Conservation (phyloP, 1,140 invertebrate genomes). For the Drosophila kurseongensis region DNA sequence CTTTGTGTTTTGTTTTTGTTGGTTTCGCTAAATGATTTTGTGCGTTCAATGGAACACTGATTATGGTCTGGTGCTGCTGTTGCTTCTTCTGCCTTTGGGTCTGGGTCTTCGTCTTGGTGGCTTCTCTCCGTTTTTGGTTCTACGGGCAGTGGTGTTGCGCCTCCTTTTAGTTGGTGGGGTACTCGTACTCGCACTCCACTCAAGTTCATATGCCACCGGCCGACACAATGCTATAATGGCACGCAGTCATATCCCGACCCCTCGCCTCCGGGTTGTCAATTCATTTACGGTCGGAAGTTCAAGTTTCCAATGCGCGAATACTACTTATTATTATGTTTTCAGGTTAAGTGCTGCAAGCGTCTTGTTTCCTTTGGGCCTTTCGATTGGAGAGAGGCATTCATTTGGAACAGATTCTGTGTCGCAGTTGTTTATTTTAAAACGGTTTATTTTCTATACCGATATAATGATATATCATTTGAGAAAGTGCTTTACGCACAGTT, state of each 20-base stretch:
- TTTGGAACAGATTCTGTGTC: constrained; percentile 67
- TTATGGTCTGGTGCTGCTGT: constrained; percentile 70
- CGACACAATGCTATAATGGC: constrained; percentile 57
- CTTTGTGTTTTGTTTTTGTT: constrained; percentile 63
- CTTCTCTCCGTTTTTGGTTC: constrained; percentile 69
- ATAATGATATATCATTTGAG: constrained; percentile 27
- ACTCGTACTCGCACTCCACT: constrained; percentile 55
- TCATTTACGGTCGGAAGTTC: constrained; percentile 66
- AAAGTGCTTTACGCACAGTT: constrained; percentile 44
- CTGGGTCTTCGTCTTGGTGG: constrained; percentile 37
- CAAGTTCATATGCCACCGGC: constrained; percentile 77
- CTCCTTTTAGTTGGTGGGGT: constrained; percentile 30
- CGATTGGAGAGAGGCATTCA: constrained; percentile 32
- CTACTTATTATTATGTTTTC: constrained; percentile 51
- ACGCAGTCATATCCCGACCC: constrained; percentile 63
- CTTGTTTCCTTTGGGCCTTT: constrained; percentile 18
- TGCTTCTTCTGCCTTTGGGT: constrained; percentile 57
- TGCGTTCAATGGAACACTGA: constrained; percentile 84
- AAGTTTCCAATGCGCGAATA: constrained; percentile 52
- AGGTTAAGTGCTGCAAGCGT: constrained; percentile 55
- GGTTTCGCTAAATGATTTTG: constrained; percentile 85
- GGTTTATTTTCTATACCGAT: constrained; percentile 43
- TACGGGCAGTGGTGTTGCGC: constrained; percentile 17
- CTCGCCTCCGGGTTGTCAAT: constrained; percentile 49
- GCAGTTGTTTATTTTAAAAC: constrained; percentile 40